Evolutionary conservation across 2,113 vertebrate genomes (phyloP).

Genomic region (Vidua chalybeata): DNA sequence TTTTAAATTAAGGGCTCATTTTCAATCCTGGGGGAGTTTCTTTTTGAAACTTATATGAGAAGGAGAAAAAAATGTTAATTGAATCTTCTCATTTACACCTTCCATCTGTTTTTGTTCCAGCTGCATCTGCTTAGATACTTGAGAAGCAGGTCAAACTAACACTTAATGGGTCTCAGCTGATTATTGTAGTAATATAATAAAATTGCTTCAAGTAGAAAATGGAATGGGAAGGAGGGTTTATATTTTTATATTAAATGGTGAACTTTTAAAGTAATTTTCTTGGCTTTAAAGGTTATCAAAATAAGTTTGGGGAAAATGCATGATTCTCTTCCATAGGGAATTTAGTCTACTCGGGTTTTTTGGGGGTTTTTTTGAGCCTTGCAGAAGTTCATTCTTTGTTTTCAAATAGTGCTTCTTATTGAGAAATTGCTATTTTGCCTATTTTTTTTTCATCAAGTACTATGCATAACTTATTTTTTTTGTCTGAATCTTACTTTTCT

Average conservation of each 20-base stretch:
- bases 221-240: not conserved
- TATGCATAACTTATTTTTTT: not conserved
- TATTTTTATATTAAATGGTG: not conserved
- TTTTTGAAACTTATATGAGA: constrained; percentile 42
- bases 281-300: not conserved
- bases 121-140: constrained; percentile 70
- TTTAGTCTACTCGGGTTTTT: not conserved
- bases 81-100: constrained; percentile 75
- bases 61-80: constrained; percentile 68
- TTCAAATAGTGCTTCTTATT: not conserved
- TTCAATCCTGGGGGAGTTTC: constrained; percentile 38
- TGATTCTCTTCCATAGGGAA: not conserved
- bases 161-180: constrained; percentile 66
- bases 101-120: constrained; percentile 73
- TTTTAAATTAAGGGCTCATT: constrained; percentile 54
- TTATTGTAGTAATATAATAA: constrained; percentile 67
- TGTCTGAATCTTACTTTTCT: not conserved
- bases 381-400: not conserved
- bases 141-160: constrained; percentile 62
- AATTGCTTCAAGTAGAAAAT: constrained; percentile 23
- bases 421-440: not conserved
- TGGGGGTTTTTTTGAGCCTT: not conserved
- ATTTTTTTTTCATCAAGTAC: not conserved
- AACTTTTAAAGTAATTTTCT: not conserved
- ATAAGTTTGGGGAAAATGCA: not conserved